A percentile compares a stretch with the other conserved stretches of the same genome.
These are phyloP conservation scores for Aurelia coerulea DNA, from an alignment of 30 jellyfish, hydroid and myxozoan genomes.

Conservation along the genomic window DNA sequence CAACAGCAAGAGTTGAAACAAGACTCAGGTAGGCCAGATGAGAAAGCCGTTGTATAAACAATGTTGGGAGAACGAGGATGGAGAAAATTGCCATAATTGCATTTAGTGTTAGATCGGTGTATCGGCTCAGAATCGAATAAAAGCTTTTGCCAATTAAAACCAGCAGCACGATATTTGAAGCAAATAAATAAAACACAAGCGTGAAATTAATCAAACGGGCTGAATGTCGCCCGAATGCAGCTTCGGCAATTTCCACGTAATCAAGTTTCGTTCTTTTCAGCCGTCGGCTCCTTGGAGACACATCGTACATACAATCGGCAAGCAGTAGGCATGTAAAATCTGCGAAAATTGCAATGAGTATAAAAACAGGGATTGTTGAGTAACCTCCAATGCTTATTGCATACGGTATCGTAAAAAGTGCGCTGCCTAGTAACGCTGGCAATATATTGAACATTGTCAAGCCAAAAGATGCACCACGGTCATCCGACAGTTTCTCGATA, in stretches of 20 bases:
- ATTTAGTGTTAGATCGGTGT: conserved; percentile 23
- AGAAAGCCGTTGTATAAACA: conserved; percentile 64
- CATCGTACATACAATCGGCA: conserved; percentile 79
- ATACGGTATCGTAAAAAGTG: conserved; percentile 69
- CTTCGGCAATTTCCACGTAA: conserved; percentile 63
- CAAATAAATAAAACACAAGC: conserved; percentile 37
- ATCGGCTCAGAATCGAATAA: conserved; percentile 19
- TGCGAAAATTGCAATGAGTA: conserved; percentile 64
- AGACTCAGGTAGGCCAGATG: conserved; percentile 76
- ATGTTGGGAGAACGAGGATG: conserved; percentile 67
- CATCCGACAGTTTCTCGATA: conserved; percentile 77
- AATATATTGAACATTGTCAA: conserved; percentile 70
- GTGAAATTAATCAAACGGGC: conserved; percentile 45
- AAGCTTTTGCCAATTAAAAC: conserved; percentile 65
- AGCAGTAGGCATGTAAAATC: conserved; percentile 62
- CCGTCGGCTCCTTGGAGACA: conserved; percentile 70
- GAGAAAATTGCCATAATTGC: conserved; percentile 56
- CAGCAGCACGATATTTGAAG: conserved; percentile 45
- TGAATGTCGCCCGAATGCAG: conserved; percentile 66
- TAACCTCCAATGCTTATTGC: conserved; percentile 77
- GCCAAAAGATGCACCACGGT: conserved; percentile 81
- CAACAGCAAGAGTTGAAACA: conserved; percentile 46
- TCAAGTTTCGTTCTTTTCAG: conserved; percentile 60
- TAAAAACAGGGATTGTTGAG: conserved; percentile 35
- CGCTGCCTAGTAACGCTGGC: conserved; percentile 71